Conservation (phyloP, 2,113 vertebrate species). For the Gavia stellata region DNA sequence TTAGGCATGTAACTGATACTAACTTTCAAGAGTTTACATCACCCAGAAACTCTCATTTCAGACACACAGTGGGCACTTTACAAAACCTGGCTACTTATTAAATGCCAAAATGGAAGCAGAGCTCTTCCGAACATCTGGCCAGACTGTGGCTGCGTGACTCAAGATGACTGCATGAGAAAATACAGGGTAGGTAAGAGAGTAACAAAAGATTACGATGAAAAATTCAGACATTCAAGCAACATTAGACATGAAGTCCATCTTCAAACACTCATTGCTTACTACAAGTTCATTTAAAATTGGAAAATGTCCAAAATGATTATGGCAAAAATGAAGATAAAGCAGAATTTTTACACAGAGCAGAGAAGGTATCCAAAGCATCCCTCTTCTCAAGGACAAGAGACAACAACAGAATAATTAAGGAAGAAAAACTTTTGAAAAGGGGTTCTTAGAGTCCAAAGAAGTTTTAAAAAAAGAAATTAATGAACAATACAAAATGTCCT, state of each 20-base stretch:
- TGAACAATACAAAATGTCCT: background rate
- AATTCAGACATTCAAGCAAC: slow-evolving; percentile 11
- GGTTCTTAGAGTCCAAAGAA: background rate
- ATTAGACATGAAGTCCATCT: background rate
- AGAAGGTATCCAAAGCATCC: background rate
- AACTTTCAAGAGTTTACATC: background rate
- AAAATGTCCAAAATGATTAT: background rate
- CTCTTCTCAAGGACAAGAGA: background rate
- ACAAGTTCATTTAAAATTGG: background rate
- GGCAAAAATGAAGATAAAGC: background rate
- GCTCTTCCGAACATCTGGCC: slow-evolving; percentile 10
- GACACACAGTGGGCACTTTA: background rate
- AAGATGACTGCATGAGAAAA: slow-evolving; percentile 48
- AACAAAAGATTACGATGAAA: slow-evolving; percentile 18
- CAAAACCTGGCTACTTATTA: background rate
- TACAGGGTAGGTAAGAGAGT: background rate
- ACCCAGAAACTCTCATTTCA: background rate
- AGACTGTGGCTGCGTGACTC: slow-evolving; percentile 57
- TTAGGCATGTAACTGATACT: background rate
- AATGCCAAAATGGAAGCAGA: background rate
- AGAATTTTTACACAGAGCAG: background rate
- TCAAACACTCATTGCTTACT: slow-evolving; percentile 15
- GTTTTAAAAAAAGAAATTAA: background rate
- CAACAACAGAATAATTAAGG: background rate
- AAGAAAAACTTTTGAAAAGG: background rate